These are phyloP conservation scores for Chalcis sispes DNA, from an alignment of 2,888 invertebrate species.

Conservation along the genomic window DNA sequence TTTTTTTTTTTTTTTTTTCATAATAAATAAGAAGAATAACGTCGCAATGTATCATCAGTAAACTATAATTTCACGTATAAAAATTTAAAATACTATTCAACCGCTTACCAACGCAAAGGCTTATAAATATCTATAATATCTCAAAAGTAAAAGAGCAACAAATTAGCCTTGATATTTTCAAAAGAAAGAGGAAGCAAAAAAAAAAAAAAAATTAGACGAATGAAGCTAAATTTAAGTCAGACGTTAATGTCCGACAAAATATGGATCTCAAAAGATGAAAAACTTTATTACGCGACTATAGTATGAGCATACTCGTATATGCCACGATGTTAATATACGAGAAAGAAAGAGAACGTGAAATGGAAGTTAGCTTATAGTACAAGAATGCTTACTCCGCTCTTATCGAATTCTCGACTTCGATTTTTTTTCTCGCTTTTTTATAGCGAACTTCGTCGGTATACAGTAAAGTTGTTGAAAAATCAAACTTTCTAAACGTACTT, in stretches of 20 bases:
- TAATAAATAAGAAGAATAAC: too few relatives aligned
- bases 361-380: too few relatives aligned
- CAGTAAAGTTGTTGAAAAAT: too few relatives aligned
- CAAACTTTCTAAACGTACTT: too few relatives aligned
- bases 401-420: background rate
- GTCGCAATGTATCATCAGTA: too few relatives aligned
- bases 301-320: conserved; percentile 14
- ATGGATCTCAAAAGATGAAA: conserved; percentile 34
- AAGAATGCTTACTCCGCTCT: background rate
- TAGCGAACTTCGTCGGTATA: background rate
- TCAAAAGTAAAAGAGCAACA: conserved; percentile 5
- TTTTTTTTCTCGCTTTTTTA: background rate
- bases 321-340: too few relatives aligned
- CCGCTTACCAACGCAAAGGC: background rate
- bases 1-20: too few relatives aligned
- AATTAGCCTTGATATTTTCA: conserved; percentile 6
- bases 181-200: conserved; percentile 6
- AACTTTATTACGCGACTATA: background rate
- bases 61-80: background rate
- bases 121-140: background rate
- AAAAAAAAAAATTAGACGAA: conserved; percentile 50
- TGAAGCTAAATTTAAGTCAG: conserved; percentile 46
- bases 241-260: conserved; percentile 42
- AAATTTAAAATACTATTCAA: background rate
- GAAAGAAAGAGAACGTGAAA: conserved; percentile 31